Evolutionary conservation across 2,888 invertebrate species (phyloP).

Genomic region (Ecdyonurus torrentis): DNA sequence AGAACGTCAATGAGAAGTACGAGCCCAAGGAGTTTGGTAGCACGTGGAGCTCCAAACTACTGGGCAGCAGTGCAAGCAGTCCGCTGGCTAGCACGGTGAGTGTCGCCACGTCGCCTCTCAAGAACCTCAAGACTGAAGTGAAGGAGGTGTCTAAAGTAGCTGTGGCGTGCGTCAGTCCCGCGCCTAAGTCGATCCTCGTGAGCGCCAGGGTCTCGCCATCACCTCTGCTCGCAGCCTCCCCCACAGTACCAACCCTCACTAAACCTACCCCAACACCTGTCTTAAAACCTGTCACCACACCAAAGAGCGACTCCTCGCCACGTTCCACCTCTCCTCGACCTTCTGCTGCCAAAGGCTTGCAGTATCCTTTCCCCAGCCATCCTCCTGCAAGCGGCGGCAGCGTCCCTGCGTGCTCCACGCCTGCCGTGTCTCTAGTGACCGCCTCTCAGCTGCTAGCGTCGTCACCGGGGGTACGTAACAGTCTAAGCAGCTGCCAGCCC

Average conservation of each 20-base stretch:
- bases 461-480: neutral
- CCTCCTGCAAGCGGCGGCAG: slow-evolving; percentile 34
- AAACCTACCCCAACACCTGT: neutral
- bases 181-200: slow-evolving; percentile 2
- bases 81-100: too few species aligned
- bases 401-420: slow-evolving; percentile 9
- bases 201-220: slow-evolving; percentile 1
- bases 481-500: neutral
- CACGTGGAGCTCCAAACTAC: neutral
- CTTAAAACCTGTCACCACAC: slow-evolving; percentile 4
- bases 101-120: slow-evolving; percentile 8
- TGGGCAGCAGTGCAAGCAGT: too few species aligned
- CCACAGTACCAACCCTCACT: slow-evolving; percentile 2
- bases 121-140: slow-evolving; percentile 16
- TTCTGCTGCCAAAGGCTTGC: slow-evolving; percentile 37
- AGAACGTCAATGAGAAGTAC: slow-evolving; percentile 71
- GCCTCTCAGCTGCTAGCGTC: neutral
- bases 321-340: slow-evolving; percentile 15
- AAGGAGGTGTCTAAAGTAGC: slow-evolving; percentile 13
- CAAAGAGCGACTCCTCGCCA: slow-evolving; percentile 10
- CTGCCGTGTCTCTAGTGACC: slow-evolving; percentile 3
- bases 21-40: slow-evolving; percentile 40
- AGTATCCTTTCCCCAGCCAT: slow-evolving; percentile 65
- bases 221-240: slow-evolving; percentile 13
- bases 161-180: slow-evolving; percentile 12